phyloP scores from a whole-genome alignment of 23 tunicate species.

The Halocynthia roretzi region DNA sequence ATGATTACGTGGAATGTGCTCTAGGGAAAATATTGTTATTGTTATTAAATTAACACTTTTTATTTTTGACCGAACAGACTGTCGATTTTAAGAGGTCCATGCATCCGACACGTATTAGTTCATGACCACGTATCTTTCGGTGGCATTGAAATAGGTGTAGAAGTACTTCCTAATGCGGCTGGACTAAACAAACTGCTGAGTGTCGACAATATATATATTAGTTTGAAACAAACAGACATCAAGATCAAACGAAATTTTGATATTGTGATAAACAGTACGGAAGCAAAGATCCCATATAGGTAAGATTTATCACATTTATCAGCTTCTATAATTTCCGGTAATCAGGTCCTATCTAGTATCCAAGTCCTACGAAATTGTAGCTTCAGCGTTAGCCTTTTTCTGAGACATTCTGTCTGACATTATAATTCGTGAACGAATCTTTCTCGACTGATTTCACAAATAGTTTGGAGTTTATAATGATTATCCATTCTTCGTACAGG shows the following conservation, averaged over 20 bases:
- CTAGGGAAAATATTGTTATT: too few species aligned
- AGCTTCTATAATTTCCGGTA: background rate
- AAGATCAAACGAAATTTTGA: conserved; percentile 20
- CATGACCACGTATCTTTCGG: background rate
- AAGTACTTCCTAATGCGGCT: background rate
- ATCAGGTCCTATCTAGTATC: too few species aligned
- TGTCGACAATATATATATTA: background rate
- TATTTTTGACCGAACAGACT: background rate
- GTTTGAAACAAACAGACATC: background rate
- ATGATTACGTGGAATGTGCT: background rate
- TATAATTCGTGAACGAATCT: too few species aligned
- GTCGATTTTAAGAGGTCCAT: background rate
- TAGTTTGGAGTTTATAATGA: background rate
- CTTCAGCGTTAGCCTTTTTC: too few species aligned
- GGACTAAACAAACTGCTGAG: background rate
- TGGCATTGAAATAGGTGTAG: background rate
- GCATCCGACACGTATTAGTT: background rate
- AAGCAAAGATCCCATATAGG: conserved; percentile 27
- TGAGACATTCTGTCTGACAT: too few species aligned
- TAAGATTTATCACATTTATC: background rate
- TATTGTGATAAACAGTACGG: conserved; percentile 18
- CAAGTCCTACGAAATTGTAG: too few species aligned
- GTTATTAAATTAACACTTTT: too few species aligned
- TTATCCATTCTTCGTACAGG: conserved; percentile 16
- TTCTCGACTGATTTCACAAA: background rate